A percentile compares a stretch with the other conserved stretches of the same genome.
Evolutionary conservation across 2,888 invertebrate species (phyloP).

Genomic region (Drosophila prolongata): DNA sequence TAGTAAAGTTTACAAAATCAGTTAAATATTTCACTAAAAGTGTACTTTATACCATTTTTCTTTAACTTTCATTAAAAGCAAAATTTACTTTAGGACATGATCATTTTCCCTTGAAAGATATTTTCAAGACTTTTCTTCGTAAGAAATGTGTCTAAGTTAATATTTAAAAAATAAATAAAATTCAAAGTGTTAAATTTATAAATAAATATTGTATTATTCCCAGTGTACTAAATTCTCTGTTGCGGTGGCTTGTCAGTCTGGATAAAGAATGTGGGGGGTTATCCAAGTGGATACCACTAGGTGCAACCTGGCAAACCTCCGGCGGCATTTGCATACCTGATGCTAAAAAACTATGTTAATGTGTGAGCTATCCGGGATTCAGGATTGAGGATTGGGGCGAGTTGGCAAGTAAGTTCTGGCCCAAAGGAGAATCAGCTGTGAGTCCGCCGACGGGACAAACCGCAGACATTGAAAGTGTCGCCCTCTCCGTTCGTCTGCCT

Average conservation of each 20-base stretch:
- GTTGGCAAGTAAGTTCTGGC: slow-evolving; percentile 56
- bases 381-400: slow-evolving; percentile 50
- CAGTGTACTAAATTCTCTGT: slow-evolving; percentile 21
- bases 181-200: no score
- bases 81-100: no score
- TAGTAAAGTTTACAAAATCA: no score
- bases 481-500: slow-evolving; percentile 12
- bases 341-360: slow-evolving; percentile 73
- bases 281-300: slow-evolving; percentile 1
- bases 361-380: slow-evolving; percentile 49
- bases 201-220: not conserved
- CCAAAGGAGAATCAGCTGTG: slow-evolving; percentile 35
- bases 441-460: slow-evolving; percentile 52
- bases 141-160: no score
- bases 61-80: not conserved
- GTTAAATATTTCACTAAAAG: no score
- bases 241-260: slow-evolving; percentile 53
- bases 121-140: no score
- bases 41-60: no score
- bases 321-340: slow-evolving; percentile 64
- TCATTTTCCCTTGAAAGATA: no score
- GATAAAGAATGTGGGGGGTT: slow-evolving; percentile 5
- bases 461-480: slow-evolving; percentile 69
- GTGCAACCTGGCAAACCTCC: slow-evolving; percentile 65
- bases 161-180: no score